A percentile compares a stretch with the other conserved stretches of the same genome.
Conservation (phyloP, 2,888 invertebrate genomes). For the Desoria tigrina region DNA sequence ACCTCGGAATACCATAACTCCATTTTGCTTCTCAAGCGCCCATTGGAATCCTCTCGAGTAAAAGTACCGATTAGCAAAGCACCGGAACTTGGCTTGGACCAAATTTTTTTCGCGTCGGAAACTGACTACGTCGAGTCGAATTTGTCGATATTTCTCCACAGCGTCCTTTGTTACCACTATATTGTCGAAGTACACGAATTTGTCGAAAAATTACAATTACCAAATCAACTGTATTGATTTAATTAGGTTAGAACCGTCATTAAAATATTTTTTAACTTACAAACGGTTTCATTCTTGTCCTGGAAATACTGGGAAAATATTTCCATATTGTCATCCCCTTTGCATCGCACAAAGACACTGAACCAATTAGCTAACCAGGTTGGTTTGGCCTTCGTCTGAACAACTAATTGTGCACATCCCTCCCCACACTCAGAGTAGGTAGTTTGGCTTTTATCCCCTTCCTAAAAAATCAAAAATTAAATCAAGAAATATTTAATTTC, state of each 20-base stretch:
- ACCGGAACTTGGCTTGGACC: slow-evolving; percentile 38
- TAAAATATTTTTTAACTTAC: background rate
- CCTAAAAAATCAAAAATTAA: slow-evolving; percentile 12
- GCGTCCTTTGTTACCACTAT: slow-evolving; percentile 32
- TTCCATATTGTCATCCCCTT: slow-evolving; percentile 39
- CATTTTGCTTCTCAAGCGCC: slow-evolving; percentile 36
- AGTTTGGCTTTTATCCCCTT: slow-evolving; percentile 36
- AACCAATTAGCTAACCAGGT: slow-evolving; percentile 43
- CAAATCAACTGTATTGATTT: background rate
- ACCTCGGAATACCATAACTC: slow-evolving; percentile 35
- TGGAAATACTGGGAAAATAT: slow-evolving; percentile 41
- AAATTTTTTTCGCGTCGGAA: slow-evolving; percentile 29
- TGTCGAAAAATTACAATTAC: too few relatives aligned
- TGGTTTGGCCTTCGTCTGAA: slow-evolving; percentile 20
- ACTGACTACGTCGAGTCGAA: slow-evolving; percentile 36
- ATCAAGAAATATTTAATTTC: slow-evolving; percentile 4
- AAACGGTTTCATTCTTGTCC: slow-evolving; percentile 22
- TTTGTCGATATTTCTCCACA: slow-evolving; percentile 31
- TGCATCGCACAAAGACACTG: slow-evolving; percentile 34
- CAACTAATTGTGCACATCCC: slow-evolving; percentile 35
- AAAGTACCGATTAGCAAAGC: slow-evolving; percentile 44
- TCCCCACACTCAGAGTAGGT: slow-evolving; percentile 26
- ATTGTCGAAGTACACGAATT: background rate
- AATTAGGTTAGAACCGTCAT: background rate
- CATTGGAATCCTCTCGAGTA: slow-evolving; percentile 39